phyloP scores from a whole-genome alignment of 2,797 vertebrate species.

The Tiaroga cobitis region DNA sequence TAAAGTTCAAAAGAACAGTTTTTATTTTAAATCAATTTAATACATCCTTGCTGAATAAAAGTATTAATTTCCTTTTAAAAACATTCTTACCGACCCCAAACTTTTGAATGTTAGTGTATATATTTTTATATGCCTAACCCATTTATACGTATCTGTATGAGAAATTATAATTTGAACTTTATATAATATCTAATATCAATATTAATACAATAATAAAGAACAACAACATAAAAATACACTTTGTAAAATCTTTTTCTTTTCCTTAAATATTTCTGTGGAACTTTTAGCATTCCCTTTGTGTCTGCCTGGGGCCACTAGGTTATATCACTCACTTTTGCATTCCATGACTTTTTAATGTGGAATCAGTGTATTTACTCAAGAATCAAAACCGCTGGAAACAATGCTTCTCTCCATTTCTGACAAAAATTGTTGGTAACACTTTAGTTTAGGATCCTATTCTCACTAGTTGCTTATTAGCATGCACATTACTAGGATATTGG shows the following conservation, averaged over 20 bases:
- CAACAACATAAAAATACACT: neutral
- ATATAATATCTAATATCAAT: neutral
- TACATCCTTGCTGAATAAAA: neutral
- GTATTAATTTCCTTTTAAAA: neutral
- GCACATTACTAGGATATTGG: too few relatives aligned
- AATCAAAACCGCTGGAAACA: neutral
- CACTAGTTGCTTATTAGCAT: too few relatives aligned
- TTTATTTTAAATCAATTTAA: neutral
- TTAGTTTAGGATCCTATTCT: too few relatives aligned
- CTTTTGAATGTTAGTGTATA: too few relatives aligned
- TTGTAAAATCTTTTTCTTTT: neutral
- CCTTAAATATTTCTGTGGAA: neutral
- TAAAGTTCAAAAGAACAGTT: neutral
- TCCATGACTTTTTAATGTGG: neutral
- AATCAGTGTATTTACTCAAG: neutral
- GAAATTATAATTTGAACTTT: neutral
- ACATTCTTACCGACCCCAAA: too few relatives aligned
- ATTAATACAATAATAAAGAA: neutral
- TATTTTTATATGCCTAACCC: neutral
- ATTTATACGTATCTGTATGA: neutral
- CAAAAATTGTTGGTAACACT: neutral
- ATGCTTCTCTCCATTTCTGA: neutral
- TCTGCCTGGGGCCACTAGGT: neutral
- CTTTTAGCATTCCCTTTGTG: neutral
- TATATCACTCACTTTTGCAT: neutral